A percentile compares a stretch with the other conserved stretches of the same genome.
Evolutionary conservation across 2,888 invertebrate genomes (phyloP).

Genomic region (Hoplodrina ambigua): DNA sequence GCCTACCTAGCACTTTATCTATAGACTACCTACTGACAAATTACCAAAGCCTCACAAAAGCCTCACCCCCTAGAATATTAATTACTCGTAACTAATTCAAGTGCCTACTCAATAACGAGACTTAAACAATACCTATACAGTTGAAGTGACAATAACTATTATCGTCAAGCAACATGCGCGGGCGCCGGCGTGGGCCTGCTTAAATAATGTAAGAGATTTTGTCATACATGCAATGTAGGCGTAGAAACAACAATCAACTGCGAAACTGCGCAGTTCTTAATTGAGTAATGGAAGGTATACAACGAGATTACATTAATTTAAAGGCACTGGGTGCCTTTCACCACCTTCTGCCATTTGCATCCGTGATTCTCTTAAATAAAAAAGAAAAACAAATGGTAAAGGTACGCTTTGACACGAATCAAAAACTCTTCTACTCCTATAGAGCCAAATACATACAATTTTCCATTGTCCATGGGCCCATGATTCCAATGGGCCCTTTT

Average conservation of each 20-base stretch:
- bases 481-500: too few species aligned
- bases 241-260: slow-evolving; percentile 28
- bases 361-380: too few species aligned
- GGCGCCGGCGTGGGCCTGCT: slow-evolving; percentile 47
- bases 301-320: not conserved
- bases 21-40: not conserved
- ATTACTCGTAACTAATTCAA: slow-evolving; percentile 43
- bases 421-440: not conserved
- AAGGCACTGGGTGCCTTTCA: too few species aligned
- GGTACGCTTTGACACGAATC: not conserved
- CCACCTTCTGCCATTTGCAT: too few species aligned
- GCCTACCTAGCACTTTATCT: not conserved
- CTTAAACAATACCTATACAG: slow-evolving; percentile 34
- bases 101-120: slow-evolving; percentile 16
- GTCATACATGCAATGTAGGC: slow-evolving; percentile 51
- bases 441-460: too few species aligned
- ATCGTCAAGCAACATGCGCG: slow-evolving; percentile 43
- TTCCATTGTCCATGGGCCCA: too few species aligned
- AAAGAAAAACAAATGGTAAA: too few species aligned
- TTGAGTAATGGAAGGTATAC: not conserved
- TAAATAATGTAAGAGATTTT: slow-evolving; percentile 43
- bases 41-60: slow-evolving; percentile 13
- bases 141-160: slow-evolving; percentile 41
- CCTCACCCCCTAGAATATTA: slow-evolving; percentile 32
- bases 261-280: slow-evolving; percentile 12